phyloP scores from a whole-genome alignment of 2,797 vertebrate genomes.

The Microcaecilia unicolor region DNA sequence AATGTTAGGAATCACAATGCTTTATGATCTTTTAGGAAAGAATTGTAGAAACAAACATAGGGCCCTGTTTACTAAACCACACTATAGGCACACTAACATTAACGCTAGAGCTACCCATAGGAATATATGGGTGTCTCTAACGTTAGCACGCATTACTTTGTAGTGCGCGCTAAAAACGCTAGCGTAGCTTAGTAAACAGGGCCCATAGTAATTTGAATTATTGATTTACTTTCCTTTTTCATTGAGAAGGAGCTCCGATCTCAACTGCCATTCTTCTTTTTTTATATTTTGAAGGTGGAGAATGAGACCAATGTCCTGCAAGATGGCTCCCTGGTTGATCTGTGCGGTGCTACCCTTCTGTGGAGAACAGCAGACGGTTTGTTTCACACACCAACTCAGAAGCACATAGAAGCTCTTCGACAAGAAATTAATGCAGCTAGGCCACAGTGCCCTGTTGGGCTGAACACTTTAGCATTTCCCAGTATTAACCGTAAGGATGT shows the following conservation, averaged over 20 bases:
- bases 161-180: too few species aligned
- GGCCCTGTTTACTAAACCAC: too few species aligned
- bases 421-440: conserved; percentile 75
- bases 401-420: conserved; percentile 86
- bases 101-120: too few species aligned
- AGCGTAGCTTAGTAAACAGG: too few species aligned
- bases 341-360: conserved; percentile 90
- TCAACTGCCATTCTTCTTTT: conserved; percentile 3
- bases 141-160: too few species aligned
- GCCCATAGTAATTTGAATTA: too few species aligned
- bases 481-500: conserved; percentile 89
- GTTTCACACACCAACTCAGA: conserved; percentile 88
- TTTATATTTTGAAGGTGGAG: conserved; percentile 93
- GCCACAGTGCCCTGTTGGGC: conserved; percentile 69
- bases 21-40: too few species aligned
- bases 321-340: conserved; percentile 90
- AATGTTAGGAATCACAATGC: too few species aligned
- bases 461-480: conserved; percentile 94
- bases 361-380: conserved; percentile 94
- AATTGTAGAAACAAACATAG: too few species aligned
- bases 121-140: too few species aligned
- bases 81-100: too few species aligned
- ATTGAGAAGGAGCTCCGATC: not conserved
- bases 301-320: conserved; percentile 88
- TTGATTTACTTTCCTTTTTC: too few species aligned